A percentile compares a stretch with the other conserved stretches of the same genome.
Conservation (phyloP, 2,797 vertebrate genomes). For the Trematomus bernacchii region DNA sequence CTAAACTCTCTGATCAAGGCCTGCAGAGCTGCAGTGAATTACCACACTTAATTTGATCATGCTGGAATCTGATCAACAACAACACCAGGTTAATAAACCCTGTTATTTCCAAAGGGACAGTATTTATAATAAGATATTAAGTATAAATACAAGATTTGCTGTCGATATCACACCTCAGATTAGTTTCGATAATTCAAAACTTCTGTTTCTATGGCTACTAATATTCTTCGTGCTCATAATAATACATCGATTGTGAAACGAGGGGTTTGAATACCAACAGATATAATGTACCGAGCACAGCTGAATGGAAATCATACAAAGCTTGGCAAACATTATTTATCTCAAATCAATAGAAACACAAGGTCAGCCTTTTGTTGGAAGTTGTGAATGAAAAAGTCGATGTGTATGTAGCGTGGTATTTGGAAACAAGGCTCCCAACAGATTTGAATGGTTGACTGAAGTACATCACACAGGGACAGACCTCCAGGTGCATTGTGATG, state of each 20-base stretch:
- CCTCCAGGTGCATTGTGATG: conserved; percentile 25
- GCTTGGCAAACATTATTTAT: conserved; percentile 32
- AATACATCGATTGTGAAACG: conserved; percentile 26
- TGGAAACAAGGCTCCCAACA: conserved; percentile 23
- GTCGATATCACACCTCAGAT: neutral
- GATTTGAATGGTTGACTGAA: conserved; percentile 15
- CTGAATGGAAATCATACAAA: conserved; percentile 38
- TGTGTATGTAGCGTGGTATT: conserved; percentile 21
- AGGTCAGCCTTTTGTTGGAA: conserved; percentile 38
- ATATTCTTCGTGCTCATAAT: conserved; percentile 18
- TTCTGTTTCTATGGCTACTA: conserved; percentile 39
- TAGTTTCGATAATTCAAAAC: conserved; percentile 26
- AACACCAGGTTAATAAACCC: conserved; percentile 23
- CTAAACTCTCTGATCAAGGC: conserved; percentile 46
- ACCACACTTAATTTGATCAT: conserved; percentile 11
- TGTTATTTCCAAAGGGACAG: conserved; percentile 29
- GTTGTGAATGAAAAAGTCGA: conserved; percentile 27
- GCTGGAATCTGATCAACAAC: conserved; percentile 37
- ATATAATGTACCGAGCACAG: conserved; percentile 24
- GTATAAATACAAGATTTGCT: neutral
- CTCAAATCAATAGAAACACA: conserved; percentile 37
- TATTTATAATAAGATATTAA: conserved; percentile 29
- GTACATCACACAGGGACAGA: conserved; percentile 17
- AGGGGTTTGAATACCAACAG: conserved; percentile 32
- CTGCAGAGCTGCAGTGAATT: conserved; percentile 36